These are phyloP conservation scores for Pantherophis vulpinus DNA, from an alignment of 2,797 vertebrate genomes.

Conservation along the genomic window DNA sequence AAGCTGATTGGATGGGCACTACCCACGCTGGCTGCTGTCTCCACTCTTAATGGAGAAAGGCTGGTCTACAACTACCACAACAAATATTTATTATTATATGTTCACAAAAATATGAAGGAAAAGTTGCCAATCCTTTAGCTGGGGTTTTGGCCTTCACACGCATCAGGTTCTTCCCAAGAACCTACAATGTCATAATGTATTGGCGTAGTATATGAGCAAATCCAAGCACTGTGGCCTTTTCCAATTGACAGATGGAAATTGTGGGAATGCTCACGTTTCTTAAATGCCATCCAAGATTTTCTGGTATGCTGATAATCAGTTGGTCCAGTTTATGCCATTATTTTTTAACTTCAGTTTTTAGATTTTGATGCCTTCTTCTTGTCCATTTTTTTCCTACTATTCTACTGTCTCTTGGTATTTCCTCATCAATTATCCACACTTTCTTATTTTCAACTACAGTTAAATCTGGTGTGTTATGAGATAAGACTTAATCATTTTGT, in stretches of 20 bases:
- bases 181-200: background rate
- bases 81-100: background rate
- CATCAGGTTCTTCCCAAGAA: background rate
- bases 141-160: background rate
- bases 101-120: background rate
- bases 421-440: background rate
- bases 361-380: background rate
- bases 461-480: background rate
- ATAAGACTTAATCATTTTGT: background rate
- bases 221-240: background rate
- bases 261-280: background rate
- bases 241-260: background rate
- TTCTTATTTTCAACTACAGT: background rate
- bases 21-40: too few species aligned
- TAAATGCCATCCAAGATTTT: background rate
- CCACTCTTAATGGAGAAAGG: too few species aligned
- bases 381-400: background rate
- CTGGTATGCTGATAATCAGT: background rate
- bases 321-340: background rate
- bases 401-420: background rate
- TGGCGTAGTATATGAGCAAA: background rate
- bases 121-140: background rate
- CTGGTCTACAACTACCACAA: background rate
- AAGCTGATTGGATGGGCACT: too few species aligned
- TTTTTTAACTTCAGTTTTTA: background rate